Conservation (phyloP, 2,113 vertebrate species). For the Neotragus pygmaeus region DNA sequence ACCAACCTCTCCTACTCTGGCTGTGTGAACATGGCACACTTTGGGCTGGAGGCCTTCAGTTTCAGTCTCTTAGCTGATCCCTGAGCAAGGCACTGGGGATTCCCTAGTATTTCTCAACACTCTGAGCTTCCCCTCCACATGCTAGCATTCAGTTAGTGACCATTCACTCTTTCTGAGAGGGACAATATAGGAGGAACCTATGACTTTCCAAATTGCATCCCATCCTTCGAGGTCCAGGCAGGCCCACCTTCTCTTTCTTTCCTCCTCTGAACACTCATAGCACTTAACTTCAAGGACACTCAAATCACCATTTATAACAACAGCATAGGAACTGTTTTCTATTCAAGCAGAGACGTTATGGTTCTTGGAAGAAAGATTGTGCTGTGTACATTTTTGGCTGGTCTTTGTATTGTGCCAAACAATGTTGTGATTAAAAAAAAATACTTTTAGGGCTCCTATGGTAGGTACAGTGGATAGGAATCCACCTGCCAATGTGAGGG, state of each 20-base stretch:
- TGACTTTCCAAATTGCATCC: not conserved
- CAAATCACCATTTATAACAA: no score
- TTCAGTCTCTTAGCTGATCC: slow-evolving; percentile 22
- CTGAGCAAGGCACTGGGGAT: not conserved
- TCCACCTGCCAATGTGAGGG: not conserved
- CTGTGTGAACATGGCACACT: not conserved
- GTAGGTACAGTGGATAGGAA: not conserved
- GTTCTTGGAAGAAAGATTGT: not conserved
- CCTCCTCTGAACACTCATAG: not conserved
- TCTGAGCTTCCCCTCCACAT: not conserved
- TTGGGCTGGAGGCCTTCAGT: not conserved
- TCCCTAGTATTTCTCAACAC: not conserved
- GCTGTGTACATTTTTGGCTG: not conserved
- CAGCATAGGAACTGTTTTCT: not conserved
- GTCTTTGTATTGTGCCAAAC: not conserved
- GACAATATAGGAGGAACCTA: not conserved
- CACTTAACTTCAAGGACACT: not conserved
- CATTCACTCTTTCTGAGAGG: not conserved
- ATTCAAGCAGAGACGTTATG: not conserved
- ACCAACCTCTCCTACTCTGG: not conserved
- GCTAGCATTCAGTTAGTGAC: not conserved
- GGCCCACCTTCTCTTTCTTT: not conserved
- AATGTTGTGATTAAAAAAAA: not conserved
- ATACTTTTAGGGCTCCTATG: not conserved
- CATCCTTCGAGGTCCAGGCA: not conserved